Conservation (phyloP, 2,888 invertebrate genomes). For the Disparrhopalites patrizii region DNA sequence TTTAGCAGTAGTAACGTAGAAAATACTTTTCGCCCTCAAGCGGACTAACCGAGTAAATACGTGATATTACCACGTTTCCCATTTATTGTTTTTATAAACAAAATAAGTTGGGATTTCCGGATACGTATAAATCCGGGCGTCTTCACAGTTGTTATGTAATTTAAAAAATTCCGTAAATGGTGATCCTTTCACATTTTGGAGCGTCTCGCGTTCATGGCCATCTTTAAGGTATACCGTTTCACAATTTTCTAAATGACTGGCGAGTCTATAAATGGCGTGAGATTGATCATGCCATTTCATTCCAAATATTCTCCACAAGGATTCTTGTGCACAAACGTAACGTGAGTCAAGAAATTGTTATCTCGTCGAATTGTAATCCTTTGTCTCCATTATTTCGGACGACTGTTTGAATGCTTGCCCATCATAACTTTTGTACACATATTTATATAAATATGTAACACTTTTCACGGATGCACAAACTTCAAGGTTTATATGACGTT, state of each 20-base stretch:
- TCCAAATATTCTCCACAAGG: conserved; percentile 49
- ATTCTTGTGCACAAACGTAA: conserved; percentile 50
- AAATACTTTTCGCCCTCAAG: conserved; percentile 45
- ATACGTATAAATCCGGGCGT: background rate
- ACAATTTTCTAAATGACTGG: conserved; percentile 50
- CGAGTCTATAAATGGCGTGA: conserved; percentile 49
- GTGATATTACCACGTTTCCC: background rate
- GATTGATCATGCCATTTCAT: conserved; percentile 49
- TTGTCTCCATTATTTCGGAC: conserved; percentile 49
- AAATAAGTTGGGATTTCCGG: conserved; percentile 1
- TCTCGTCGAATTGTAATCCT: background rate
- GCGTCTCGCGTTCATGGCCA: conserved; percentile 33
- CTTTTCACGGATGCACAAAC: background rate
- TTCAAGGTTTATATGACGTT: conserved; percentile 50
- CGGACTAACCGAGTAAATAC: conserved; percentile 47
- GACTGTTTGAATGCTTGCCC: too few relatives aligned
- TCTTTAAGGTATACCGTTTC: conserved; percentile 43
- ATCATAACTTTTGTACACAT: conserved; percentile 7
- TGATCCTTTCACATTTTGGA: conserved; percentile 27
- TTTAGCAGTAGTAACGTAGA: conserved; percentile 38
- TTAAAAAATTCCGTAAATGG: conserved; percentile 43
- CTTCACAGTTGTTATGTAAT: background rate
- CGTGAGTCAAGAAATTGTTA: conserved; percentile 29
- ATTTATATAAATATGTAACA: conserved; percentile 7
- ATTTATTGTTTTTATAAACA: background rate